phyloP scores from a whole-genome alignment of 2,113 vertebrate genomes.

The Burhinus bistriatus region DNA sequence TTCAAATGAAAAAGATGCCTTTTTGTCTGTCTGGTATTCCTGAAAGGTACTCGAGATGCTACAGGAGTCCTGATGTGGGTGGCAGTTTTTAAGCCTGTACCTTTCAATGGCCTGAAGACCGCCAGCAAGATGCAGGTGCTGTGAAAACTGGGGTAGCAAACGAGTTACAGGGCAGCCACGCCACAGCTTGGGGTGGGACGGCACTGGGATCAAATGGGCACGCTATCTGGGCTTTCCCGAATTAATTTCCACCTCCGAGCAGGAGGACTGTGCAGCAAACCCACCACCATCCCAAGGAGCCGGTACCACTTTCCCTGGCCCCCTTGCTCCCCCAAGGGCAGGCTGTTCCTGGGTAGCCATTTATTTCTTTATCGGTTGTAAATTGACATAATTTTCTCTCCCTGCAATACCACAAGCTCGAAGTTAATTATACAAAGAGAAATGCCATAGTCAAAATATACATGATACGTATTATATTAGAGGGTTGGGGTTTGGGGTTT shows the following conservation, averaged over 20 bases:
- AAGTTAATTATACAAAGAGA: slow-evolving; percentile 71
- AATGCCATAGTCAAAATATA: slow-evolving; percentile 79
- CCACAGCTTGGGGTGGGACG: not conserved
- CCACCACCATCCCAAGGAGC: not conserved
- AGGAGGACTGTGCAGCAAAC: not conserved
- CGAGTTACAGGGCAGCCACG: not conserved
- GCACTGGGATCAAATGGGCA: not conserved
- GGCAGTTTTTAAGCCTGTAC: slow-evolving; percentile 54
- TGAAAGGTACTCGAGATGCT: slow-evolving; percentile 50
- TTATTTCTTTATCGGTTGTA: not conserved
- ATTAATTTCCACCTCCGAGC: not conserved
- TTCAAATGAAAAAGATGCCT: slow-evolving; percentile 66
- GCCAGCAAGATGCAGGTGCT: accelerated
- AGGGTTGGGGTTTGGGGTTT: slow-evolving; percentile 2
- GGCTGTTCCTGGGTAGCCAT: not conserved
- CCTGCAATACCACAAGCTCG: slow-evolving; percentile 15
- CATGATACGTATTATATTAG: slow-evolving; percentile 70
- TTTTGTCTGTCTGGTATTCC: not conserved
- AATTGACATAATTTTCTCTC: slow-evolving; percentile 5
- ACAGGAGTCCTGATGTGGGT: slow-evolving; percentile 22
- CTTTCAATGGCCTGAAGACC: not conserved
- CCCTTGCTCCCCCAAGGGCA: not conserved
- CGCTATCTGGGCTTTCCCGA: not conserved
- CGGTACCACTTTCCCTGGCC: not conserved
- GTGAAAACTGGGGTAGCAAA: not conserved